These are phyloP conservation scores for Cantharis lateralis DNA, from an alignment of 2,888 invertebrate genomes.

Conservation along the genomic window DNA sequence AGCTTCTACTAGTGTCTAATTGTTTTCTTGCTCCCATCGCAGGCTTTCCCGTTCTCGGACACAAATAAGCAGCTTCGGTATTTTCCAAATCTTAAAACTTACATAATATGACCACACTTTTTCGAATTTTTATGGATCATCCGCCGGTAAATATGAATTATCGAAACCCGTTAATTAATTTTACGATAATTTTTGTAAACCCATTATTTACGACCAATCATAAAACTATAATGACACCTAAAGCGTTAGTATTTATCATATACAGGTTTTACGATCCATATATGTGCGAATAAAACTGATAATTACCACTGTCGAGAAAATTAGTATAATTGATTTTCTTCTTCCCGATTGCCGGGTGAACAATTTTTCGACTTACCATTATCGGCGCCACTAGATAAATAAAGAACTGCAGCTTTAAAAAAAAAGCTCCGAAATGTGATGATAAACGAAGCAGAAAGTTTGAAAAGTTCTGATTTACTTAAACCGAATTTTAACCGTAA, in stretches of 20 bases:
- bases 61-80: not conserved
- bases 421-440: not conserved
- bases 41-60: too few relatives aligned
- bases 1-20: conserved; percentile 34
- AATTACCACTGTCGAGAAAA: not conserved
- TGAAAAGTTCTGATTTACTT: not conserved
- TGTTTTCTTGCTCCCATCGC: not conserved
- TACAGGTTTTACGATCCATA: not conserved
- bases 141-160: not conserved
- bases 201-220: not conserved
- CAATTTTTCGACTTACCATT: too few relatives aligned
- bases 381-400: too few relatives aligned
- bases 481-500: not conserved
- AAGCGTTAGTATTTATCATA: not conserved
- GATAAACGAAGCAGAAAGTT: not conserved
- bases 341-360: not conserved
- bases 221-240: not conserved
- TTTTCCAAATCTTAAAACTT: not conserved
- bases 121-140: not conserved
- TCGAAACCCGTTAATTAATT: not conserved
- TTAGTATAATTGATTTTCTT: not conserved
- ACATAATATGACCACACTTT: not conserved
- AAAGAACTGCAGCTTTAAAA: too few relatives aligned
- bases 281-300: not conserved
- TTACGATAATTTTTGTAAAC: not conserved